These are phyloP conservation scores for Crotalus horridus DNA, from an alignment of 2,113 vertebrate species.

Conservation along the genomic window DNA sequence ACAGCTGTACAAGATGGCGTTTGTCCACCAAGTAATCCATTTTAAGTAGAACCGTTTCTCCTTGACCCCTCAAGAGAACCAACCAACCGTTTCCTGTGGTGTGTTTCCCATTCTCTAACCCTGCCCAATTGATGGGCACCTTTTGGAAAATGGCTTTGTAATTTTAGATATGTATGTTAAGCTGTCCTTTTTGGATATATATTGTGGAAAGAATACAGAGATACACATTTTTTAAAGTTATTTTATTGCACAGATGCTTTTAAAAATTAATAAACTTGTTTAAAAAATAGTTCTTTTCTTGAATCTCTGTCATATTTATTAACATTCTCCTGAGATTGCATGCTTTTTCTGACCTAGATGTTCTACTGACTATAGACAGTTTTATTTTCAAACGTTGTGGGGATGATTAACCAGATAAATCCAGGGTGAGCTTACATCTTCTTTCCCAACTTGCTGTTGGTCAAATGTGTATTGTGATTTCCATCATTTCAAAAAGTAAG, in stretches of 20 bases:
- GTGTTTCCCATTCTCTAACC: fast-evolving
- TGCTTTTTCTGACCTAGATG: background rate
- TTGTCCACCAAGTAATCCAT: background rate
- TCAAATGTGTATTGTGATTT: background rate
- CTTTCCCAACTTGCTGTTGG: background rate
- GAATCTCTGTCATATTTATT: background rate
- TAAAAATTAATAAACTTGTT: constrained; percentile 9
- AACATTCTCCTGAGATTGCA: background rate
- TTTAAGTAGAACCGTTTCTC: background rate
- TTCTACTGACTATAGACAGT: background rate
- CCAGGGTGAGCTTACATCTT: background rate
- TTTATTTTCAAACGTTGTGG: background rate
- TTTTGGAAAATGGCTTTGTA: constrained; percentile 1
- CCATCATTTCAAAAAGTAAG: background rate
- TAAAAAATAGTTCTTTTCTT: background rate
- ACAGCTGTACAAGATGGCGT: background rate
- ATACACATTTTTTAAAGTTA: fast-evolving
- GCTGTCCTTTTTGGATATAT: background rate
- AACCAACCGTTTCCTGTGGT: background rate
- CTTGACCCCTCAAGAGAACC: too few relatives aligned
- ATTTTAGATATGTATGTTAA: constrained; percentile 22
- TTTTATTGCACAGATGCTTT: background rate
- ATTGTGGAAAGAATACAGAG: constrained; percentile 10
- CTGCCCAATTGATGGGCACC: constrained; percentile 1
- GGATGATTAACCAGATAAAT: background rate